phyloP scores from a whole-genome alignment of 2,797 vertebrate species.

The Dromococcyx pavoninus region DNA sequence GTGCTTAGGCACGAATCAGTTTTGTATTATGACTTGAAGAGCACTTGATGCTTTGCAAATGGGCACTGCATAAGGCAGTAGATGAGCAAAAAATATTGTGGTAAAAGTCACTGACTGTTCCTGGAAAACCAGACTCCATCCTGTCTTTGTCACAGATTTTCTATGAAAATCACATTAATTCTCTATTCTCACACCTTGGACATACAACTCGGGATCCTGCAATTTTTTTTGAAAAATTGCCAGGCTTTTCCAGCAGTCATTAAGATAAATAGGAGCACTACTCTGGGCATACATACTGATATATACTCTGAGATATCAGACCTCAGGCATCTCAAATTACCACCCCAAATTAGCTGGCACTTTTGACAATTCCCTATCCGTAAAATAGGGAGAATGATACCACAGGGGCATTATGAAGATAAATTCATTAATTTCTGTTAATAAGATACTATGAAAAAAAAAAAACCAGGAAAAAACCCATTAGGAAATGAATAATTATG shows the following conservation, averaged over 20 bases:
- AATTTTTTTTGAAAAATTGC: neutral
- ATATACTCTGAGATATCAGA: neutral
- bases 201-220: neutral
- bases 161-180: neutral
- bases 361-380: slow-evolving; percentile 29
- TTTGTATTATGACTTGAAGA: neutral
- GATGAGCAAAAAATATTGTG: neutral
- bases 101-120: neutral
- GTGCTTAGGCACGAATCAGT: neutral
- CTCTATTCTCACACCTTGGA: neutral
- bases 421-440: slow-evolving; percentile 61
- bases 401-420: slow-evolving; percentile 43
- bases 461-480: slow-evolving; percentile 37
- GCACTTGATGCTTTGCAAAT: neutral
- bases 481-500: slow-evolving; percentile 52
- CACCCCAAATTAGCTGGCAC: slow-evolving; percentile 30
- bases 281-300: neutral
- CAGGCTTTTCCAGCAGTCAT: neutral
- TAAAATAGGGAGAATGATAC: slow-evolving; percentile 22
- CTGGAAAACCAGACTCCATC: neutral
- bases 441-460: slow-evolving; percentile 36
- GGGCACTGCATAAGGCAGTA: neutral
- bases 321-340: slow-evolving; percentile 26
- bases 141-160: neutral
- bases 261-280: neutral